Base-by-base conservation (phyloP, 1,140 invertebrate genomes). In the Cecropterus lyciades region DNA sequence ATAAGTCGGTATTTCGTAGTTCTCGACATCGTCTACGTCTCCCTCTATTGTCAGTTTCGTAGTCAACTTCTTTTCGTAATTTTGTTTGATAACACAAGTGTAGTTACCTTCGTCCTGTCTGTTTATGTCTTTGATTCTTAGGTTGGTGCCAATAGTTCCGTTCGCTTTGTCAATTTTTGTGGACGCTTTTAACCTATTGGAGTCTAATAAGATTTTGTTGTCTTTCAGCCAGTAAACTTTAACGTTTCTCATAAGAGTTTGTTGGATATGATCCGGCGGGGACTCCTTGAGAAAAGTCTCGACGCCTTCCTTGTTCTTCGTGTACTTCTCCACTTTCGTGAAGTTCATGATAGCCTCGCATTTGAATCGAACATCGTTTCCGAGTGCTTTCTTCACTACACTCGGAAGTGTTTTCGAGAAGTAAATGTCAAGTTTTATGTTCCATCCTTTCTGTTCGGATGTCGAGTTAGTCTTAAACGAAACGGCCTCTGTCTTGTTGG, bases 161-260 rank as follows among this genome's bases (percentile, higher is more conserved):
- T 89, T 89, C 27, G 65, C 72, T 66, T 84, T 89, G 72, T 89
- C 85, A 40, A 89, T 80, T 79, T 82, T 84, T 3, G 82, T 86
- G 10, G 72, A 66, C 46, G 86, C 76, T 67, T 83, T 85, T 11
- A 80, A 16, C 70, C 69, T 83, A 14, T 60, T 51, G 13, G 68
- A 73, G 56, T 87, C 79, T 52, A 48, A 48, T 30, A 91, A 59
- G 10, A 69, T 63, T 67, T 75, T 83, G 67, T 80, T 81, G 55
- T 88, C 75, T 71, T 88, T 91, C n/a, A 88, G 65, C 89, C 89
- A 92, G 68, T 90, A 89, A 20, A 89, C 79, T 79, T 89, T 92
- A 6, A 91, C 80, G 77, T 89, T 90, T 70, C 80, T 85, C 79
- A 91, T 82, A 16, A 92, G 63, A 45, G 74, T 80, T 66, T 89